A percentile compares a stretch with the other conserved stretches of the same genome.
phyloP scores from a whole-genome alignment of 1,140 invertebrate genomes.

The Drosophila nigromelanica region DNA sequence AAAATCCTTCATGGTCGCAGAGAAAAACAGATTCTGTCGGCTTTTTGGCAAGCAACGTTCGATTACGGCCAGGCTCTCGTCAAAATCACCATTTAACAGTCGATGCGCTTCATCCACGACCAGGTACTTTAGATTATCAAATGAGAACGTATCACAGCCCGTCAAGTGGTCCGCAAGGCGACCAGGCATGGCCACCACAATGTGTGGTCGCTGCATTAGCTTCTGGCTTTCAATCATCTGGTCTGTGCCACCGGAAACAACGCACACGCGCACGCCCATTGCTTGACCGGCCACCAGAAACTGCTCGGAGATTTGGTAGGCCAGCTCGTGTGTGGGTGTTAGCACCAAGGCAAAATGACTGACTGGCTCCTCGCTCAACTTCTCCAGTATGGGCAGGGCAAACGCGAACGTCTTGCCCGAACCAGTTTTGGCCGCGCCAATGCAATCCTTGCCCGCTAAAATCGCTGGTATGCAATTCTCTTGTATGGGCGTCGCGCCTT shows the following conservation, averaged over 20 bases:
- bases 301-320: conserved; percentile 96
- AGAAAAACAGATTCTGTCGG: conserved; percentile 95
- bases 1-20: conserved; percentile 96
- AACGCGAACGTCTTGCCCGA: conserved; percentile 99
- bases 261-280: conserved; percentile 91
- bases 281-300: conserved; percentile 94
- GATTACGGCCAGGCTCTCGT: conserved; percentile 92
- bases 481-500: conserved; percentile 93
- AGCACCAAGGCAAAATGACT: conserved; percentile 97
- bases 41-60: conserved; percentile 91
- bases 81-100: conserved; percentile 91
- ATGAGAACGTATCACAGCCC: conserved; percentile 92
- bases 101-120: conserved; percentile 97
- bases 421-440: conserved; percentile 98
- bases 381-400: conserved; percentile 97
- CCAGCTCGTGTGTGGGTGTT: conserved; percentile 98
- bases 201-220: conserved; percentile 94
- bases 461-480: conserved; percentile 92
- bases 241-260: conserved; percentile 97
- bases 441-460: conserved; percentile 93
- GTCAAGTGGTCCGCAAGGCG: conserved; percentile 94
- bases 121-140: conserved; percentile 92
- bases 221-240: conserved; percentile 95
- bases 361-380: conserved; percentile 95
- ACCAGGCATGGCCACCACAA: conserved; percentile 97